Evolutionary conservation across 2,888 invertebrate genomes (phyloP), one percentile per base, ranked within the genome.

Genomic region (Ochropleura leucogaster): DNA sequence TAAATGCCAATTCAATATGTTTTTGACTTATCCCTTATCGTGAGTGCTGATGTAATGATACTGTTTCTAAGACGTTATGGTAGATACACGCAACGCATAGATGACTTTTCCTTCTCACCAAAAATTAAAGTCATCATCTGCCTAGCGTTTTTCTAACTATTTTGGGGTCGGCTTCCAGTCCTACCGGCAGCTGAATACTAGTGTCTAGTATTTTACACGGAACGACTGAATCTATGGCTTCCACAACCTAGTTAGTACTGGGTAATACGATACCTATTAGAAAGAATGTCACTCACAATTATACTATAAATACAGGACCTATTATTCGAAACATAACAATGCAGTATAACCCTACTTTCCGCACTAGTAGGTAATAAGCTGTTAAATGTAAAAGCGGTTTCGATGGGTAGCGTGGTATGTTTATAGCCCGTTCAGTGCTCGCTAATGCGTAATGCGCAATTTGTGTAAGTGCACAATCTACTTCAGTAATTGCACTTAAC

Each of bases 401-500:
- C 46, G 47, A 74, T 72, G 68, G 53, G 51, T 20, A 65, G n/a
- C 70, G 40, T 53, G 66, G 68, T 82, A 72, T 75, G 68, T 83
- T 75, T 82, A 72, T 47, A 44, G 20, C 42, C 42, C 47, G 60
- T 64, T 74, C 82, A 71, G 44, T 68, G 59, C 46, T 60, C 51
- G 49, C 82, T 72, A 65, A 72, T 76, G 77, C 57, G 63, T 84
- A 70, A 82, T 72, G 62, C 40, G 68, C 82, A 82, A 82, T 82
- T 82, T 77, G 68, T 72, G 49, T 68, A 82, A 82, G 85, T 82
- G 85, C 82, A 84, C 63, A 70, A 84, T 70, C 81, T 82, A 82
- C 74, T 84, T 68, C 67, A 80, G 69, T 70, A 68, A 84, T 80
- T 80, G 53, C 51, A 57, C 60, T 68, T 72, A 72, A 57, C 66